Conservation (phyloP, 2,797 vertebrate species). For the Euphonia xanthogaster region DNA sequence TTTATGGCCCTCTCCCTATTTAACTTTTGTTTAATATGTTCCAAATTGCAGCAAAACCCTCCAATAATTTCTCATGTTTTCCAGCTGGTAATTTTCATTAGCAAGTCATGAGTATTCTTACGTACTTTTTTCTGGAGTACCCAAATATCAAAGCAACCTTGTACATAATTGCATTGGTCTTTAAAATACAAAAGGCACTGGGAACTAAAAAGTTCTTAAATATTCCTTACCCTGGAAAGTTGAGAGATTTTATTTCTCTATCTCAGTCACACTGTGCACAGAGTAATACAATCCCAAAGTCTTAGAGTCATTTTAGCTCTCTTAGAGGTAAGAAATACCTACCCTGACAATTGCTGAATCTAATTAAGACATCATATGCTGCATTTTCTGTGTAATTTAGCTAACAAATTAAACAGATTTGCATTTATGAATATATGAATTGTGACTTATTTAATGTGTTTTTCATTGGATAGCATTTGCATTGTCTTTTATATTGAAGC, state of each 20-base stretch:
- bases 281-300: neutral
- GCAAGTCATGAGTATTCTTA: neutral
- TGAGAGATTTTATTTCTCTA: neutral
- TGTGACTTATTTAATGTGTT: neutral
- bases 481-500: neutral
- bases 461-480: neutral
- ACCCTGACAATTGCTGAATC: neutral
- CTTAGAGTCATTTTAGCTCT: neutral
- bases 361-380: neutral
- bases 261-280: neutral
- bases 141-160: neutral
- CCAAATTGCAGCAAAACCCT: neutral
- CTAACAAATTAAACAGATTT: neutral
- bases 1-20: neutral
- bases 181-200: neutral
- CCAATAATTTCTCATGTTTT: neutral
- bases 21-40: neutral
- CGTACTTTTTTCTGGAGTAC: neutral
- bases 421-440: neutral
- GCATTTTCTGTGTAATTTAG: neutral
- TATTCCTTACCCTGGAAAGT: neutral
- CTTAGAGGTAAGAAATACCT: neutral
- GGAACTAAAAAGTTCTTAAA: neutral
- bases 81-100: neutral
- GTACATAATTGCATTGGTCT: neutral